A percentile compares a stretch with the other conserved stretches of the same genome.
phyloP scores from a whole-genome alignment of 2,113 vertebrate genomes.

The Rhadina sibilatrix region DNA sequence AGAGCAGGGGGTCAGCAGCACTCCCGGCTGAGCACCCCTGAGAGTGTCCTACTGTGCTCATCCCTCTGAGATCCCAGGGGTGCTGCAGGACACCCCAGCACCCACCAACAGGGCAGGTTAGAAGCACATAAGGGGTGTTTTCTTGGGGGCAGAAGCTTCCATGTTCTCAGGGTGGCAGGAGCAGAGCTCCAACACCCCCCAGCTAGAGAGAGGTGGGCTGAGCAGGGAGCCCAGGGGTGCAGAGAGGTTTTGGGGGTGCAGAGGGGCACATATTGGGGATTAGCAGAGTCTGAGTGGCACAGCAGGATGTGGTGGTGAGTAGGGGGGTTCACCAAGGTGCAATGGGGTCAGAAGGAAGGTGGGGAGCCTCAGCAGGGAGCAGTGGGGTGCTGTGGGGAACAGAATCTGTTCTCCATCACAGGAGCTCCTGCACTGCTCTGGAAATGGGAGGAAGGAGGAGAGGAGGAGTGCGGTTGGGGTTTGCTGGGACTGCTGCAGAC shows the following conservation, averaged over 20 bases:
- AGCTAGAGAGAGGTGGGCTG: neutral
- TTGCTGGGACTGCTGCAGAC: neutral
- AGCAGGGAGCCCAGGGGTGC: neutral
- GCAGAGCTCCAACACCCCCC: neutral
- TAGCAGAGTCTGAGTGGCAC: neutral
- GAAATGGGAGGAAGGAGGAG: neutral
- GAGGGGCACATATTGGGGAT: accelerated
- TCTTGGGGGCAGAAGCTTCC: accelerated
- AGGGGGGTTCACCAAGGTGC: neutral
- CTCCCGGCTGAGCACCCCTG: accelerated
- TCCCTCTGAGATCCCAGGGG: accelerated
- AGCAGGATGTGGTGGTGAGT: neutral
- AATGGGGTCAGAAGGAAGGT: neutral
- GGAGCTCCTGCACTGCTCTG: accelerated
- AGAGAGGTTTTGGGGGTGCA: neutral
- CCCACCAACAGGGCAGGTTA: accelerated
- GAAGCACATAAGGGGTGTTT: accelerated
- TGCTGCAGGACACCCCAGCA: neutral
- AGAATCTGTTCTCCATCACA: neutral
- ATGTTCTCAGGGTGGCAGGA: neutral
- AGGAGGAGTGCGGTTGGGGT: neutral
- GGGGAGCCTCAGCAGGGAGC: neutral
- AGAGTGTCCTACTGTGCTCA: accelerated
- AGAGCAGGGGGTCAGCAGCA: neutral
- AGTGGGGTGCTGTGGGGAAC: neutral